Base-by-base conservation (phyloP, 2,797 vertebrate species). In the Peromyscus aztecus region DNA sequence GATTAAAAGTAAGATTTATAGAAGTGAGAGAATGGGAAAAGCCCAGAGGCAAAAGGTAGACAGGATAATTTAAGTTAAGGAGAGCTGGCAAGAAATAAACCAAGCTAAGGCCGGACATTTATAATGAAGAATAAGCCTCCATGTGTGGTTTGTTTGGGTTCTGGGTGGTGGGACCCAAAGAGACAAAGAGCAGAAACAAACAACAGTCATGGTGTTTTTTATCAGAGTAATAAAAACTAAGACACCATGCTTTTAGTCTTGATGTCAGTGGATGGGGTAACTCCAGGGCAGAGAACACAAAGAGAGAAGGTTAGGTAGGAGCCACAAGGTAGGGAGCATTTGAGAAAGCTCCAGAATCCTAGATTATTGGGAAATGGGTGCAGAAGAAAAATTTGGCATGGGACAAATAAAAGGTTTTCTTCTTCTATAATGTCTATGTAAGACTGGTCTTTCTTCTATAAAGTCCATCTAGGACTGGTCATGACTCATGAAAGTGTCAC, bases 391-490 rank as follows among this genome's bases (percentile, higher is more conserved):
- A 92, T 11, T 19, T 52, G 82, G 37, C 49, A 75, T 23, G 27
- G 24, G 57, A 16, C 52, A 90, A 93, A 90, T n/a, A 40, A 19
- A 91, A 86, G 31, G 37, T 91, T 78, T 94, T 80, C 40, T 90
- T 82, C 27, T 91, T 94, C 83, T 57, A 63, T 93, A 37, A 57
- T 57, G 78, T 59, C 78, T 9, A 19, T 16, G 29, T 16, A 61
- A 37, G 27, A 31, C 82, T 65, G 5, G 31, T 61, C 93, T 91
- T 90, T 81, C 27, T 91, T 94, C 78, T 61, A 75, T 89, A 81
- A n/a, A 37, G 78, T 37, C 78, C 12, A 19, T 24, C 40, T 24
- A 59, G 37, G 27, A 29, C 82, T 67, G 7, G 31, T 61, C 93
- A 89, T 82, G 55, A 55, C 81, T 94, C 81, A 27, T 49, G 77